Base-by-base conservation (phyloP, 2,888 invertebrate genomes). In the Lasioglossum oenotherae region DNA sequence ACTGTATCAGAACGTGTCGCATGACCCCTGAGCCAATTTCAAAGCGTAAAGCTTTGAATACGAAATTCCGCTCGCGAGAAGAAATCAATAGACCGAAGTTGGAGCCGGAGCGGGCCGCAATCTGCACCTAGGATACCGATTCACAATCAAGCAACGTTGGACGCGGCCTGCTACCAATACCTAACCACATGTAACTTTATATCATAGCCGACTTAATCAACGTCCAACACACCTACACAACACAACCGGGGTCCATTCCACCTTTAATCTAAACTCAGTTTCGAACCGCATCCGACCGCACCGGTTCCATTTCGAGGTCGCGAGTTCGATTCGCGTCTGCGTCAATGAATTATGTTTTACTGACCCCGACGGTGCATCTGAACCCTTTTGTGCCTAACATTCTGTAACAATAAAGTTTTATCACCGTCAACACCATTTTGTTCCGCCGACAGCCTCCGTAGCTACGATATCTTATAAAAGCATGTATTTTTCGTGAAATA, bases 131-230 rank as follows among this genome's bases (percentile, higher is more conserved):
- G 77, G 85, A 80, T 81, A 81, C 86, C 78, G 53, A 81, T 86
- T 76, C 77, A 86, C 82, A 81, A 86, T 86, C 86, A 79, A 77
- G 23, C 86, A 27, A 74, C 86, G 82, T 69, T 57, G 67, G 57
- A 81, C n/a, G 41, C 41, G 14, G 16, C 74, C 44, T n/a, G n/a
- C 64, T 31, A 44, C 60, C 82, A 27, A 79, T 16, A 82, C 77
- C 57, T 77, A 80, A 86, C 86, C 86, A 35, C 86, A 79, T 74
- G 86, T 82, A 86, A 86, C 86, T 86, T 86, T 86, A 82, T 82
- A 86, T 87, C 86, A 86, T 82, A 87, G 82, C 71, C 79, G 72
- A 86, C 86, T 87, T 86, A 87, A 87, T 87, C 86, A 87, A 86
- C 86, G 79, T 82, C 76, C 86, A 87, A 82, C 86, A 78, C 82